phyloP scores from a whole-genome alignment of 1,140 invertebrate species.

The Bombus polaris region DNA sequence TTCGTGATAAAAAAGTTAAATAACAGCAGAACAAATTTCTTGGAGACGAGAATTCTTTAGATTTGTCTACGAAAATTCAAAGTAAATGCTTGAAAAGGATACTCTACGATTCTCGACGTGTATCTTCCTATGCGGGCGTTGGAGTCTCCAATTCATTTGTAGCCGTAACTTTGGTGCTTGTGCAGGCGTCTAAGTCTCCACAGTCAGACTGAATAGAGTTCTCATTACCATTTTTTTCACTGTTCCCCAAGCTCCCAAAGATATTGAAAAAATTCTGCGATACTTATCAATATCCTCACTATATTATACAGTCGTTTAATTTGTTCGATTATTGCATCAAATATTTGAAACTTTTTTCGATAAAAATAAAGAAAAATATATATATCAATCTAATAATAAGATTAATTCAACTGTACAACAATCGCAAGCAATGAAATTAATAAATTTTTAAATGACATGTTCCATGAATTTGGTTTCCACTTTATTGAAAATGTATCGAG shows the following conservation, averaged over 20 bases:
- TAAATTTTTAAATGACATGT: background rate
- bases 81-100: too few relatives aligned
- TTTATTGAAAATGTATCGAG: background rate
- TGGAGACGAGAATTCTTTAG: too few relatives aligned
- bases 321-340: background rate
- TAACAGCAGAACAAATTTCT: too few relatives aligned
- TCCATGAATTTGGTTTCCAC: background rate
- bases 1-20: too few relatives aligned
- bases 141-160: background rate
- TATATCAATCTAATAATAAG: too few relatives aligned
- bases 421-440: background rate
- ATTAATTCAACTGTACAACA: too few relatives aligned
- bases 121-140: background rate
- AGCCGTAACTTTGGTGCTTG: background rate
- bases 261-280: background rate
- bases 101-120: background rate
- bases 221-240: accelerated
- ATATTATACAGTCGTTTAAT: background rate
- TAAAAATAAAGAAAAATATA: background rate
- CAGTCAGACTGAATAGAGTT: background rate
- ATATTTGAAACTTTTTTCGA: background rate
- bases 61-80: background rate
- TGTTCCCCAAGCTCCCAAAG: background rate
- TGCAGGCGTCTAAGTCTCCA: background rate
- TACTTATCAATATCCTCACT: background rate